Conservation (phyloP, 2,113 vertebrate genomes). For the Rattus norvegicus region GRCr8 NC_086019.1:155916001-155916500, state of each 20-base stretch:
- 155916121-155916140: constrained; percentile 88
- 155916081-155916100: constrained; percentile 70
- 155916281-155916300: constrained; percentile 82
- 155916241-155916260: constrained; percentile 87
- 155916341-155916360: constrained; percentile 87
- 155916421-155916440: constrained; percentile 63
- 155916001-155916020: constrained; percentile 75
- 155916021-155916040: constrained; percentile 79
- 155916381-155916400: constrained; percentile 85
- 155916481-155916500: constrained; percentile 38
- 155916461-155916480: not conserved
- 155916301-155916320: constrained; percentile 85
- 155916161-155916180: constrained; percentile 90
- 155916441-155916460: constrained; percentile 50
- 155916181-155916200: constrained; percentile 92
- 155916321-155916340: constrained; percentile 86
- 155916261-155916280: constrained; percentile 81
- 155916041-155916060: constrained; percentile 84
- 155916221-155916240: constrained; percentile 91
- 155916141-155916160: constrained; percentile 89
- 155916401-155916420: constrained; percentile 83
- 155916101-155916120: constrained; percentile 82
- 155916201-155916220: constrained; percentile 90
- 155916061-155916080: constrained; percentile 65
- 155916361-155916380: constrained; percentile 87